Percentiles rank a stretch among this genome's conserved stretches.
These are phyloP conservation scores for Gorsachius goisagi DNA, from an alignment of 2,113 vertebrate species.

Conservation along the genomic window DNA sequence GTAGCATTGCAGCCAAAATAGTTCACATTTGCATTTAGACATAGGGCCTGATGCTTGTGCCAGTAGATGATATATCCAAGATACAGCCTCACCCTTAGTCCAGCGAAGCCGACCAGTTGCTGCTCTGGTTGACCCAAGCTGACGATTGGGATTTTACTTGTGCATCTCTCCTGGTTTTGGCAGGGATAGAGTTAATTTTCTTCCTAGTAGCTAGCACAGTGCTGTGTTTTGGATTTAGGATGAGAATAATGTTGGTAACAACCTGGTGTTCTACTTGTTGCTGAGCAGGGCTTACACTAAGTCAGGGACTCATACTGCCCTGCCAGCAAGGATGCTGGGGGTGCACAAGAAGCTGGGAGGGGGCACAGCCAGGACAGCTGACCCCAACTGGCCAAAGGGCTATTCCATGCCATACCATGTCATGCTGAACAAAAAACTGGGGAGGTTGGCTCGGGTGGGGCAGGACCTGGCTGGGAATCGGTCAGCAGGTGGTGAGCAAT, in stretches of 20 bases:
- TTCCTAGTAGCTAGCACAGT: background rate
- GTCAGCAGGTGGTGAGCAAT: background rate
- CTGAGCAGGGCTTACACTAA: no score
- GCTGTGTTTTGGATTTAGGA: background rate
- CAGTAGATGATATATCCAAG: fast-evolving
- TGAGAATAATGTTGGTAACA: background rate
- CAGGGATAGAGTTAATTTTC: background rate
- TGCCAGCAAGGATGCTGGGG: no score
- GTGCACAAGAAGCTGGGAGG: no score
- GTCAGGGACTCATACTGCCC: no score
- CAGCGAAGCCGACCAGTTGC: background rate
- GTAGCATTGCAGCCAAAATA: background rate
- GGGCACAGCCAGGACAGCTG: no score
- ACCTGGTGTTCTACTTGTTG: no score
- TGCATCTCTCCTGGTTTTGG: background rate
- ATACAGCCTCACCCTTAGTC: background rate
- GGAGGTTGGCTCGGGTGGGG: background rate
- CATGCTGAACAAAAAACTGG: background rate
- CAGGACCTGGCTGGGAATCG: background rate
- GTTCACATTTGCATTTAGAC: background rate
- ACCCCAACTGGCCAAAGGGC: no score
- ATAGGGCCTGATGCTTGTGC: background rate
- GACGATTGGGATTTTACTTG: background rate
- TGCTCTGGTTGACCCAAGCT: background rate
- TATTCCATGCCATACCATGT: no score